Percentiles rank a stretch among this genome's conserved stretches.
phyloP scores from a whole-genome alignment of 2,113 vertebrate genomes.

The Ammodytes marinus region DNA sequence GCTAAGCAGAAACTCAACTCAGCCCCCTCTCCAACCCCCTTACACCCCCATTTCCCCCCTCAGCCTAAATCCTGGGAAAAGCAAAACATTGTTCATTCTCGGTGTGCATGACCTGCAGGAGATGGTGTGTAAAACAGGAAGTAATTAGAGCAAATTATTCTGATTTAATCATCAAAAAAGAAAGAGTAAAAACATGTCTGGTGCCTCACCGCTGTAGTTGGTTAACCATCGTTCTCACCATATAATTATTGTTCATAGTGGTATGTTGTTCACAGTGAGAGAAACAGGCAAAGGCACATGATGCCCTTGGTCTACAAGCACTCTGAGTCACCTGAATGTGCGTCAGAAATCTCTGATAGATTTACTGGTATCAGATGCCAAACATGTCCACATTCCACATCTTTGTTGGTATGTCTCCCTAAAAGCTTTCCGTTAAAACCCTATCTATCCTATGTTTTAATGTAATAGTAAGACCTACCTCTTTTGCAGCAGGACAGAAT shows the following conservation, averaged over 20 bases:
- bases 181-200: conserved; percentile 4
- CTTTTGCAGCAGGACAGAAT: not conserved
- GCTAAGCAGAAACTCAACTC: conserved; percentile 41
- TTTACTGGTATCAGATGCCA: conserved; percentile 13
- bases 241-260: conserved; percentile 65
- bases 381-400: conserved; percentile 36
- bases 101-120: conserved; percentile 70
- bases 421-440: not conserved
- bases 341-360: conserved; percentile 32
- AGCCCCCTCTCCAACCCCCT: not conserved
- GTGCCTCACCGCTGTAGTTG: conserved; percentile 30
- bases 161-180: conserved; percentile 65
- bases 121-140: conserved; percentile 77
- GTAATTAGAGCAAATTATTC: conserved; percentile 81
- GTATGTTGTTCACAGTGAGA: conserved; percentile 52
- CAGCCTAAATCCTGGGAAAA: conserved; percentile 61
- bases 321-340: conserved; percentile 30
- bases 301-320: conserved; percentile 41
- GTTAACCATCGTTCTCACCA: conserved; percentile 45
- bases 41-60: not conserved
- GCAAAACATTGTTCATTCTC: conserved; percentile 73
- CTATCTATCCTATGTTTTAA: not conserved
- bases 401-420: conserved; percentile 1
- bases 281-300: conserved; percentile 16
- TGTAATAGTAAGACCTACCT: not conserved